Evolutionary conservation across 2,797 vertebrate genomes (phyloP), one percentile per base, ranked within the genome.

Genomic region (Rallus crepitans): DNA sequence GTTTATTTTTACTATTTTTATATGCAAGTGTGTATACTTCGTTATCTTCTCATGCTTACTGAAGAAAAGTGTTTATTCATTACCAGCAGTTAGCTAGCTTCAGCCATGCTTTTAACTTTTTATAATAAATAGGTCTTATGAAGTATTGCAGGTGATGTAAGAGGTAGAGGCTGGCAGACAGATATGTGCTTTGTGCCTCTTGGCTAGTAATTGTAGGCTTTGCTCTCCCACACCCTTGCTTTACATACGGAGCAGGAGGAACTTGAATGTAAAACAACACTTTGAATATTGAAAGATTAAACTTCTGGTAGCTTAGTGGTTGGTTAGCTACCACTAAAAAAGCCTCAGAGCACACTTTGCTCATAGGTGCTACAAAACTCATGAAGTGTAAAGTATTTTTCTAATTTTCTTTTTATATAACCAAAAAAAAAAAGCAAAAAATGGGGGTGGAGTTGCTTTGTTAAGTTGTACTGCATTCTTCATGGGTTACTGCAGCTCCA

Each of bases 311-410:
- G 52, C 72, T 93, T 50, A 89, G 42, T 47, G n/a, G 40, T 40
- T 76, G 64, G 15, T 31, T 89, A 52, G 28, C 47, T 87, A 75
- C 66, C 50, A 37, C 11, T 37, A 37, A 37, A 37, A 37, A 37
- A 10, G 11, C 37, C 37, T 37, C 37, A 37, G 37, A 37, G 37
- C 37, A 37, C 37, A 9, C 33, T 87, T 82, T 91, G 23, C 40
- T 92, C 15, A 60, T 65, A 53, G 52, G 16, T 53, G 52, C 52
- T 53, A 53, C 27, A 17, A 55, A 53, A 55, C 68, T 72, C 85
- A 89, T 50, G 55, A 87, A 76, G 59, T 79, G 35, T 89, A 31
- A 87, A 84, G 28, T 84, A 78, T 75, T 93, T 94, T 92, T 91
- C 40, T 69, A 75, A 65, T 9, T 45, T 19, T 19, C 70, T 89